phyloP scores from a whole-genome alignment of 2,888 invertebrate genomes.

The Chironomus tentans region DNA sequence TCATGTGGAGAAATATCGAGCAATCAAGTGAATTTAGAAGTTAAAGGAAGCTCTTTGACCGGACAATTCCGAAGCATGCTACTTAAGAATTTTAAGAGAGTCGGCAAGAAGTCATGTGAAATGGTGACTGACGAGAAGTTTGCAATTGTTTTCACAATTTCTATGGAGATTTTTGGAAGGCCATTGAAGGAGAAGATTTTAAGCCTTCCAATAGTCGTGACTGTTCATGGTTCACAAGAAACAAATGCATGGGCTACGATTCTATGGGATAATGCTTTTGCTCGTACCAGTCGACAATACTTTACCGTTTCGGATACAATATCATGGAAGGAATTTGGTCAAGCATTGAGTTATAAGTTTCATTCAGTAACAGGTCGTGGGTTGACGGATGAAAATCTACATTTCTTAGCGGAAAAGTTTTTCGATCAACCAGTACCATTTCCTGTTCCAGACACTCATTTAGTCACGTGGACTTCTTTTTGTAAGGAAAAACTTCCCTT shows the following conservation, averaged over 20 bases:
- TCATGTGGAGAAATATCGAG: no score
- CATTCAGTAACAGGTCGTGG: neutral
- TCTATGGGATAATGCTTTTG: neutral
- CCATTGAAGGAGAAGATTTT: no score
- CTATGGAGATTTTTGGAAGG: no score
- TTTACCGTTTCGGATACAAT: neutral
- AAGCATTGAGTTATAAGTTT: neutral
- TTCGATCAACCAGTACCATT: neutral
- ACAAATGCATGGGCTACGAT: neutral
- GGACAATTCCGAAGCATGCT: neutral
- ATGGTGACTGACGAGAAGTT: neutral
- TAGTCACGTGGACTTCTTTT: neutral
- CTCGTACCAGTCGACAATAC: neutral
- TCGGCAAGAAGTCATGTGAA: neutral
- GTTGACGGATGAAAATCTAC: neutral
- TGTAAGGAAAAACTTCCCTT: neutral
- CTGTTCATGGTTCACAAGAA: neutral
- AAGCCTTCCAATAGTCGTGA: neutral
- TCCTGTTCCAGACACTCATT: neutral
- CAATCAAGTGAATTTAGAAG: no score
- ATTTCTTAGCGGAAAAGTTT: neutral
- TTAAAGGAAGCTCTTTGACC: no score
- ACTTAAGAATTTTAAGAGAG: neutral
- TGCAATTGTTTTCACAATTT: neutral
- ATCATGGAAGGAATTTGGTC: neutral